Evolutionary conservation across 2,113 vertebrate species (phyloP).

Genomic region (Atractosteus spatula): DNA sequence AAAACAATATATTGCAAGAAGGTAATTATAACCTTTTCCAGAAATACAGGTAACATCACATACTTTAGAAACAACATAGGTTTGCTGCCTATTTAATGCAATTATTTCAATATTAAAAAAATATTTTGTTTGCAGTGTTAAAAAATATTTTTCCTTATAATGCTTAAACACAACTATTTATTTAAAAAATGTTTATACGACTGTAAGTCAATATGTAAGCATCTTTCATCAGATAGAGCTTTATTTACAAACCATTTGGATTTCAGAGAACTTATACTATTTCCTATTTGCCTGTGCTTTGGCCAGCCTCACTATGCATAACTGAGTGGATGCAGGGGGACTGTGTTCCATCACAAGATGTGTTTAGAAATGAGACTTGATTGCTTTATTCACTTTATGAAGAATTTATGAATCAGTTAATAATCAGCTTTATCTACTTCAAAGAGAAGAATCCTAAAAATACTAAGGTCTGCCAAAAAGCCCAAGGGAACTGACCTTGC

Average conservation of each 20-base stretch:
- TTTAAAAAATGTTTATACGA: not conserved
- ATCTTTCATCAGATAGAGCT: not conserved
- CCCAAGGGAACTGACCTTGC: slow-evolving; percentile 78
- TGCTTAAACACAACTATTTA: too few relatives aligned
- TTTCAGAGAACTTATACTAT: slow-evolving; percentile 11
- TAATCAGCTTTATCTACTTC: slow-evolving; percentile 83
- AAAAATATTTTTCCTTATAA: too few relatives aligned
- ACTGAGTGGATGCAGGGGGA: slow-evolving; percentile 42
- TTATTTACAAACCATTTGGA: slow-evolving; percentile 6
- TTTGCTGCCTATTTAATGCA: not conserved
- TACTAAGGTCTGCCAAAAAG: slow-evolving; percentile 82
- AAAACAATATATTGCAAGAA: too few relatives aligned
- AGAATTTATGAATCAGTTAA: slow-evolving; percentile 86
- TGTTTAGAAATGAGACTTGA: slow-evolving; percentile 68
- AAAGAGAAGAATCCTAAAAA: slow-evolving; percentile 72
- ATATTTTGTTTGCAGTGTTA: too few relatives aligned
- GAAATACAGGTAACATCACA: too few relatives aligned
- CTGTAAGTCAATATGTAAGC: not conserved
- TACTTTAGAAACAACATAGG: too few relatives aligned
- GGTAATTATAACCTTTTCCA: too few relatives aligned
- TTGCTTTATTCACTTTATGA: slow-evolving; percentile 71
- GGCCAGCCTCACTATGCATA: slow-evolving; percentile 18
- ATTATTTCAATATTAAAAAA: not conserved
- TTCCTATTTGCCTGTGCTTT: slow-evolving; percentile 44
- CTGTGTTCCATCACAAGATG: slow-evolving; percentile 57